phyloP scores from a whole-genome alignment of 2,797 vertebrate species.

The Bucorvus abyssinicus region DNA sequence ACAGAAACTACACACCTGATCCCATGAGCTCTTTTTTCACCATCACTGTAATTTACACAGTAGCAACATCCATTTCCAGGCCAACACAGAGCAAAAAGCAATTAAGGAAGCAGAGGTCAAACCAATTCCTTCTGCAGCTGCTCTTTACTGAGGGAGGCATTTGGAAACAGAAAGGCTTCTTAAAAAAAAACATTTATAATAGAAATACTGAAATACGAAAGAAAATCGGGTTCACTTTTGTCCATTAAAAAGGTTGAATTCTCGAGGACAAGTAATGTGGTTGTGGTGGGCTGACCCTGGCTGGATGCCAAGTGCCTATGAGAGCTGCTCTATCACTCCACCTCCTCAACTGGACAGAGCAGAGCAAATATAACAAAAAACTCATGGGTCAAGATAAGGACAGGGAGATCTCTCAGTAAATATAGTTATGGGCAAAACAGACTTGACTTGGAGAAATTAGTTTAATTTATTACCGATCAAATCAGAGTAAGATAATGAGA shows the following conservation, averaged over 20 bases:
- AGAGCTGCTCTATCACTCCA: neutral
- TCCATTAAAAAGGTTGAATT: neutral
- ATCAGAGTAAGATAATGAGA: neutral
- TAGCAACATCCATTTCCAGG: conserved; percentile 35
- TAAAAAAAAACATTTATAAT: neutral
- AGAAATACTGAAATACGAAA: conserved; percentile 20
- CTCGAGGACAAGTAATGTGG: neutral
- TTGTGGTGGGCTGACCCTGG: neutral
- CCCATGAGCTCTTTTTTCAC: neutral
- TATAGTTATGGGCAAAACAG: neutral
- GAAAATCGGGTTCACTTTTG: neutral
- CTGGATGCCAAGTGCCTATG: neutral
- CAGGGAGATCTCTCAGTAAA: neutral
- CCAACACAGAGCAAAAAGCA: conserved; percentile 42
- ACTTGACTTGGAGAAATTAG: neutral
- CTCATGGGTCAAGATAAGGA: neutral
- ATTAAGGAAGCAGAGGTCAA: conserved; percentile 58
- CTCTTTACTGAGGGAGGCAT: neutral
- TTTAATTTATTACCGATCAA: neutral
- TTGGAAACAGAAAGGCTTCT: conserved; percentile 12
- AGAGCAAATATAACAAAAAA: neutral
- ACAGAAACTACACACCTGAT: conserved; percentile 18
- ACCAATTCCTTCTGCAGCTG: conserved; percentile 31
- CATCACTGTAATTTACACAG: neutral
- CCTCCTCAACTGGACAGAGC: neutral